Conservation (phyloP, 1,140 invertebrate species). For the Oppia nitens region DNA sequence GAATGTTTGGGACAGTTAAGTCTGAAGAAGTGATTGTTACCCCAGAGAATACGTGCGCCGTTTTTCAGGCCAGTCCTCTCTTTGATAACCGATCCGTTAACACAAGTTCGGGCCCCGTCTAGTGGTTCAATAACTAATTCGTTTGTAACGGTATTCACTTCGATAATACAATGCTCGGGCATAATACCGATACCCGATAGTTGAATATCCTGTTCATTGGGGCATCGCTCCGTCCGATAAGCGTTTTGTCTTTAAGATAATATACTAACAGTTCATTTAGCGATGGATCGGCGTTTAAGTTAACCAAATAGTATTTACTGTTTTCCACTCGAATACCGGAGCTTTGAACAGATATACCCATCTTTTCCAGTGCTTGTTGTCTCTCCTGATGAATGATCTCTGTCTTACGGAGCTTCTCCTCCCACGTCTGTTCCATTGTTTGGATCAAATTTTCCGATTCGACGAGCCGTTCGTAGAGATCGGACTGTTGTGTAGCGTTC, state of each 20-base stretch:
- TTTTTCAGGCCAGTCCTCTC: slow-evolving; percentile 44
- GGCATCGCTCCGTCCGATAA: slow-evolving; percentile 57
- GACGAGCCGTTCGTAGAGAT: slow-evolving; percentile 36
- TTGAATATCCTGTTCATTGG: slow-evolving; percentile 74
- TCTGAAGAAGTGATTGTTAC: slow-evolving; percentile 93
- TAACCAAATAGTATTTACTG: slow-evolving; percentile 93
- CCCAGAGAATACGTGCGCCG: slow-evolving; percentile 92
- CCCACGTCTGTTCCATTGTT: slow-evolving; percentile 95
- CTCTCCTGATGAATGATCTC: slow-evolving; percentile 49
- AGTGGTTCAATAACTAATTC: slow-evolving; percentile 67
- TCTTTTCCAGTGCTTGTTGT: slow-evolving; percentile 88
- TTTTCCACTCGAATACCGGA: slow-evolving; percentile 96
- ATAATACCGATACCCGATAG: slow-evolving; percentile 84
- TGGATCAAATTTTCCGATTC: slow-evolving; percentile 93
- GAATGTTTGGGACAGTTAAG: slow-evolving; percentile 76
- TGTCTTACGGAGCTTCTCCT: slow-evolving; percentile 92
- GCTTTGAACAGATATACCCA: slow-evolving; percentile 94
- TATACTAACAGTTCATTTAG: slow-evolving; percentile 94
- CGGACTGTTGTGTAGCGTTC: slow-evolving; percentile 31
- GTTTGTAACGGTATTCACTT: slow-evolving; percentile 51
- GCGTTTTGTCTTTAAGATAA: slow-evolving; percentile 83
- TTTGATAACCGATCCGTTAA: slow-evolving; percentile 36
- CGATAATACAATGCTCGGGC: slow-evolving; percentile 74
- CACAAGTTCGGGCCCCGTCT: slow-evolving; percentile 50
- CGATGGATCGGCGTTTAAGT: slow-evolving; percentile 94